Base-by-base conservation (phyloP, 2,113 vertebrate species). In the Tachysurus vachellii region DNA sequence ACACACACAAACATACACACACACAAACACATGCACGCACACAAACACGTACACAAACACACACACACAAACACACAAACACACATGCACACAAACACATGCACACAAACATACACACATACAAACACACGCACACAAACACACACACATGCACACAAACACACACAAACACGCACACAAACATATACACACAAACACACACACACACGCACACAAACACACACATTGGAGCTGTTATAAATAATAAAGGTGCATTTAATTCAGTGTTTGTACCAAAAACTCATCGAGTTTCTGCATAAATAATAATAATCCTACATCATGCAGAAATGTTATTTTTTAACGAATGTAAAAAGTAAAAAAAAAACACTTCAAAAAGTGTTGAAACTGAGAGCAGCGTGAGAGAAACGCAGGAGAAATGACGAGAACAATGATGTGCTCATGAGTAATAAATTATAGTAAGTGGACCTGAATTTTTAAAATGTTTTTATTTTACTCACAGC, bases 241-340 rank as follows among this genome's bases (percentile, higher is more conserved):
- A 76, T 85, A 47, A 75, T 73, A n/a, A 21, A 23, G 21, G 8
- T 75, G 53, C 5, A 23, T 73, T 84, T 28, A 76, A 59, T 77
- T 85, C 84, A 85, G 71, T 62, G 84, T 77, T 47, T 61, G 54
- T 75, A 75, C 57, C 13, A 47, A 71, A 68, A 70, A 70, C 13
- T 17, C 4, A 28, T 28, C 28, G 28, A 16, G 28, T 70, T 70
- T 70, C 31, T 70, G 66, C n/a, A 28, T 28, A 66, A 28, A 66
- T 70, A 36, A 36, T 36, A 36, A 36, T 36, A 36, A 36, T 36
- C 36, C 36, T 36, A 36, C 36, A 36, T 36, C 42, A 61, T 36
- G 71, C 5, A 4, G 68, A 44, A 44, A 71, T 12, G 36, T 1
- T 21, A 5, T 59, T 21, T 21, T 28, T 31, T 13, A 42, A 42